These are phyloP conservation scores for Leucozona laternaria DNA, from an alignment of 2,888 invertebrate species.

Conservation along the genomic window DNA sequence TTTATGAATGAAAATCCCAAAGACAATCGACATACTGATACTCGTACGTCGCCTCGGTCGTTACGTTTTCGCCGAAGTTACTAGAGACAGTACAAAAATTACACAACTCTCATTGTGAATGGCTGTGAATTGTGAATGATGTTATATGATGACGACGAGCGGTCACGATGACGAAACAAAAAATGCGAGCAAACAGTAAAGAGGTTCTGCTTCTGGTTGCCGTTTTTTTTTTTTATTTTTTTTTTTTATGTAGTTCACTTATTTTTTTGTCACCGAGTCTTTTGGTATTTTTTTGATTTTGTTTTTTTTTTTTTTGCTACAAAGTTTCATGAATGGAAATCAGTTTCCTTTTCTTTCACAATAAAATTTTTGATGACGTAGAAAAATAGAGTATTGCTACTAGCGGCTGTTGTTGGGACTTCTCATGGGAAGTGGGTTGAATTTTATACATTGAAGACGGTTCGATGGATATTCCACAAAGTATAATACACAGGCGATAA, in stretches of 20 bases:
- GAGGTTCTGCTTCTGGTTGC: slow-evolving; percentile 50
- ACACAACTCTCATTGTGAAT: slow-evolving; percentile 50
- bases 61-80: slow-evolving; percentile 1
- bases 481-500: background rate
- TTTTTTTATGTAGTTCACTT: slow-evolving; percentile 19
- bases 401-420: background rate
- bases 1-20: slow-evolving; percentile 38
- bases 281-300: slow-evolving; percentile 10
- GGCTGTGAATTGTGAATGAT: slow-evolving; percentile 48
- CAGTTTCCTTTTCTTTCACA: slow-evolving; percentile 62
- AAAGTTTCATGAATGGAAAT: slow-evolving; percentile 72
- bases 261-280: slow-evolving; percentile 20
- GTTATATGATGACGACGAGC: slow-evolving; percentile 30
- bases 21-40: slow-evolving; percentile 21
- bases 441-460: slow-evolving; percentile 21
- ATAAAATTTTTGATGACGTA: slow-evolving; percentile 26
- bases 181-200: slow-evolving; percentile 66
- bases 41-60: slow-evolving; percentile 6
- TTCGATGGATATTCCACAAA: background rate
- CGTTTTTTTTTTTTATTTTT: slow-evolving; percentile 1
- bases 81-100: slow-evolving; percentile 14
- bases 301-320: slow-evolving; percentile 44
- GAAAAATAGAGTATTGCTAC: background rate
- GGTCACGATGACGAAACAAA: slow-evolving; percentile 37
- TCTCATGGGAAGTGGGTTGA: slow-evolving; percentile 41